Conservation (phyloP, 2,888 invertebrate species). For the Latheticus oryzae region DNA sequence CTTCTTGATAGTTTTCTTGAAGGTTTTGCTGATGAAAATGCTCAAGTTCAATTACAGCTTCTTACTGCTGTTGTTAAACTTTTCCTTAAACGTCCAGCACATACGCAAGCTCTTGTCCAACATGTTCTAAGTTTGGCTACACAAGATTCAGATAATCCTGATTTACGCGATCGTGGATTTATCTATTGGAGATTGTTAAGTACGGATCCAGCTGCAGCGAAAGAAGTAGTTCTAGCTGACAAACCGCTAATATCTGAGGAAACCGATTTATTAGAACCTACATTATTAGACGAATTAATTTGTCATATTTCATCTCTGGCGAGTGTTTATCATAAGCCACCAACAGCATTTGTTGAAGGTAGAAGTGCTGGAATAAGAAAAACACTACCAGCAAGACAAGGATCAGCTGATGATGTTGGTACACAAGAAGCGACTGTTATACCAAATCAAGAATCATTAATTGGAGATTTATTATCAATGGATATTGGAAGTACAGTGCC, state of each 20-base stretch:
- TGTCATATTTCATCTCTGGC: slow-evolving; percentile 98
- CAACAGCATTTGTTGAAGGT: slow-evolving; percentile 98
- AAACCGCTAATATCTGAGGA: slow-evolving; percentile 99
- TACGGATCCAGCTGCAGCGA: slow-evolving; percentile 99
- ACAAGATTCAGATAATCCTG: slow-evolving; percentile 97
- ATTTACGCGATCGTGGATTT: slow-evolving; percentile 96
- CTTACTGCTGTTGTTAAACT: slow-evolving; percentile 98
- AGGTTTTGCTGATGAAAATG: slow-evolving; percentile 68
- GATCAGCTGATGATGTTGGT: slow-evolving; percentile 61
- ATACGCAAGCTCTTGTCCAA: slow-evolving; percentile 98
- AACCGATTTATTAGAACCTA: slow-evolving; percentile 97
- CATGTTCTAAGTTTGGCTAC: slow-evolving; percentile 91
- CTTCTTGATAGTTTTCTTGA: slow-evolving; percentile 97
- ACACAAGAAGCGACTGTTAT: slow-evolving; percentile 71
- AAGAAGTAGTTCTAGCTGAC: slow-evolving; percentile 98
- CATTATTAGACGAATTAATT: slow-evolving; percentile 95
- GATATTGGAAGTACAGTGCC: slow-evolving; percentile 80
- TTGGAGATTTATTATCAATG: slow-evolving; percentile 97
- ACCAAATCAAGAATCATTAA: slow-evolving; percentile 90
- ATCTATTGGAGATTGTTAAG: slow-evolving; percentile 99
- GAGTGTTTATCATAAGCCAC: slow-evolving; percentile 98
- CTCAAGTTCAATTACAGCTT: slow-evolving; percentile 84
- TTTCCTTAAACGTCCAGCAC: slow-evolving; percentile 97
- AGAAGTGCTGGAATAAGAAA: slow-evolving; percentile 76
- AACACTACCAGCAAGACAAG: slow-evolving; percentile 77